Percentiles rank a stretch among this genome's conserved stretches.
phyloP scores from a whole-genome alignment of 2,113 vertebrate genomes.

The Stegostoma tigrinum region DNA sequence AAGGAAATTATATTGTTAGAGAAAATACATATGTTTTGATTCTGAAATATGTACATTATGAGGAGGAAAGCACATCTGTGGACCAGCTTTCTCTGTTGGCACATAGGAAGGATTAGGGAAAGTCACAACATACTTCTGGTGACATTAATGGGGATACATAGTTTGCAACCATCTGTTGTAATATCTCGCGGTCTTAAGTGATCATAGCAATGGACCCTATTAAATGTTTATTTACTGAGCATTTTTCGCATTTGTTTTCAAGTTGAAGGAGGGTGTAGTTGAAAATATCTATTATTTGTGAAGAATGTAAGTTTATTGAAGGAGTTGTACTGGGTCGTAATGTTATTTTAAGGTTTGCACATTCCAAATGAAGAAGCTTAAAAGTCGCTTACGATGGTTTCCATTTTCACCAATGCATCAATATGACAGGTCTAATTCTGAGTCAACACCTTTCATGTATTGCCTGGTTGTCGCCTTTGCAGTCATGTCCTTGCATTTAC shows the following conservation, averaged over 20 bases:
- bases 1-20: background rate
- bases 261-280: background rate
- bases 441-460: background rate
- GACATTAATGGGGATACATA: background rate
- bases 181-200: background rate
- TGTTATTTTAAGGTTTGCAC: background rate
- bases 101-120: background rate
- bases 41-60: background rate
- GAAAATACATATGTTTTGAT: background rate
- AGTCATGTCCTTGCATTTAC: background rate
- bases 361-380: background rate
- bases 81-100: background rate
- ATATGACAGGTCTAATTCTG: background rate
- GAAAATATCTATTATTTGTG: background rate
- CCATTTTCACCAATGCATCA: background rate
- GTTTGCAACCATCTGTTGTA: background rate
- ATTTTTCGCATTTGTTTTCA: background rate
- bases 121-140: background rate
- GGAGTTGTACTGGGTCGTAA: background rate
- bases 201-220: background rate
- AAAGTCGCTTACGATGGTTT: background rate
- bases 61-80: background rate
- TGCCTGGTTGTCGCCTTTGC: background rate
- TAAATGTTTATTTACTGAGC: background rate
- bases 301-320: background rate